Conservation (phyloP, 2,113 vertebrate genomes). For the Tyrannus savana region DNA sequence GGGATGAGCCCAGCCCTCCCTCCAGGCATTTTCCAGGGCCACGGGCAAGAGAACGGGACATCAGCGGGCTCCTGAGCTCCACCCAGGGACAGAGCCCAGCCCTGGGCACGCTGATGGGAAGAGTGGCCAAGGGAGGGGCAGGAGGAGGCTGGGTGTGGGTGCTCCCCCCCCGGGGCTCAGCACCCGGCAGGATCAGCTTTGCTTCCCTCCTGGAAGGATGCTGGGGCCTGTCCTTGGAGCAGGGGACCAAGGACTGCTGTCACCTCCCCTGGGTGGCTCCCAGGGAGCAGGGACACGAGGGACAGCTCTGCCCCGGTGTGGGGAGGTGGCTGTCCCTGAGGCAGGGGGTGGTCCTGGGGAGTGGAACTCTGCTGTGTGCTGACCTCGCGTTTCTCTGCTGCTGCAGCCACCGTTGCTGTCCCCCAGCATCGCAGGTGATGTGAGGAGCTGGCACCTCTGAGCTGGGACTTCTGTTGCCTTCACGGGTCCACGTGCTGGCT, state of each 20-base stretch:
- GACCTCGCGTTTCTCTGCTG: background rate
- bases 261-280: background rate
- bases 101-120: accelerated
- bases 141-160: background rate
- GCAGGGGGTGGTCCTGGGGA: background rate
- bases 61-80: background rate
- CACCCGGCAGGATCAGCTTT: background rate
- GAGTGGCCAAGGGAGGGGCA: background rate
- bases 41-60: accelerated
- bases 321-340: background rate
- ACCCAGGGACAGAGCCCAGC: background rate
- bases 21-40: background rate
- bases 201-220: background rate
- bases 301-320: accelerated
- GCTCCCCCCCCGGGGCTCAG: background rate
- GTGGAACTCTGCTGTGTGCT: accelerated
- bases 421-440: background rate
- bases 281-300: background rate
- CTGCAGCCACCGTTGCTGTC: accelerated
- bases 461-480: background rate
- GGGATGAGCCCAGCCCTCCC: background rate
- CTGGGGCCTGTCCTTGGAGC: background rate
- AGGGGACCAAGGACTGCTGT: background rate
- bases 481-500: background rate
- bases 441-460: background rate